Conservation (phyloP, 2,113 vertebrate genomes). For the Dasyprocta punctata region DNA sequence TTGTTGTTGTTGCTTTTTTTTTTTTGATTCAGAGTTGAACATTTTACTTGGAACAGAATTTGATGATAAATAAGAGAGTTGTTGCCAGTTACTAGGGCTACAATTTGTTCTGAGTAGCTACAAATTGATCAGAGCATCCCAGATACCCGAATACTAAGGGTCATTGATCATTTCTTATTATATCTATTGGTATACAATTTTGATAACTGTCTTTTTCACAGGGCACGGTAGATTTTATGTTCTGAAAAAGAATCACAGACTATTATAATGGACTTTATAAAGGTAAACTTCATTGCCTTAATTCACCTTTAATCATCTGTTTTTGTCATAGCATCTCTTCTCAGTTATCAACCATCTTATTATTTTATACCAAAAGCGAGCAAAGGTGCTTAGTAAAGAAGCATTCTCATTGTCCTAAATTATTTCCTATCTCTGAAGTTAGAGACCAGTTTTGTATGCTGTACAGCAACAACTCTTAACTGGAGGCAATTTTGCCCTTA, state of each 20-base stretch:
- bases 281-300: not conserved
- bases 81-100: not conserved
- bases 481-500: not conserved
- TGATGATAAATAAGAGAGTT: not conserved
- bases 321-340: not conserved
- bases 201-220: not conserved
- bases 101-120: not conserved
- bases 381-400: not conserved
- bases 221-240: not conserved
- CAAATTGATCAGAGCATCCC: not conserved
- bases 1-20: too few species aligned
- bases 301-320: constrained; percentile 28
- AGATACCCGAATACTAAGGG: not conserved
- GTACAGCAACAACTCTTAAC: not conserved
- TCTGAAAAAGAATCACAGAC: not conserved
- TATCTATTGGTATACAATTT: not conserved
- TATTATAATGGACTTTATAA: constrained; percentile 37
- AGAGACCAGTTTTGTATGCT: not conserved
- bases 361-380: not conserved
- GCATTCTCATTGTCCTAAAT: not conserved
- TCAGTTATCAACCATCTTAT: not conserved
- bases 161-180: constrained; percentile 3
- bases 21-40: constrained; percentile 15
- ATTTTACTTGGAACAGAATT: constrained; percentile 10
- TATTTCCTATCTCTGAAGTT: not conserved